Percentiles rank a stretch among this genome's conserved stretches.
These are phyloP conservation scores for Drosophila sproati DNA, from an alignment of 1,140 invertebrate species.

Conservation along the genomic window DNA sequence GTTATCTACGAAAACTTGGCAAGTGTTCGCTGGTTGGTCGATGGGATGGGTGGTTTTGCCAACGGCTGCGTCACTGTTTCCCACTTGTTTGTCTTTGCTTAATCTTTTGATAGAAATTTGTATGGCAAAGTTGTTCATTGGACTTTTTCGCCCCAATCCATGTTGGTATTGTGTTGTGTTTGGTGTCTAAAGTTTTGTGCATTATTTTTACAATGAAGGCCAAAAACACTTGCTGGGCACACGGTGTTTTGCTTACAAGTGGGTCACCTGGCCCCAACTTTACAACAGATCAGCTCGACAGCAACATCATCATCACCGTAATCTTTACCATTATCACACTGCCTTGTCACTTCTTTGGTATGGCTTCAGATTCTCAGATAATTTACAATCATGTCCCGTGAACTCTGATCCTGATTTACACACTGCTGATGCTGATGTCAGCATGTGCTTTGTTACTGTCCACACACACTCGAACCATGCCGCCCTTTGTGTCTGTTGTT, in stretches of 20 bases:
- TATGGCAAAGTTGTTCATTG: constrained; percentile 70
- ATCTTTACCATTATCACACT: constrained; percentile 18
- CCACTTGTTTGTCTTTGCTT: constrained; percentile 80
- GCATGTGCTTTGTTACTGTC: constrained; percentile 58
- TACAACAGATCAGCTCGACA: constrained; percentile 46
- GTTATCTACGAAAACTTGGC: constrained; percentile 72
- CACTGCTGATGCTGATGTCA: constrained; percentile 64
- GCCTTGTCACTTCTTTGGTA: constrained; percentile 64
- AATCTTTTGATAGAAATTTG: constrained; percentile 83
- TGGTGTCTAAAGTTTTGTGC: constrained; percentile 65
- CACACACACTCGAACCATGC: not conserved
- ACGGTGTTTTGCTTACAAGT: constrained; percentile 64
- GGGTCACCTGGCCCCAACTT: constrained; percentile 51
- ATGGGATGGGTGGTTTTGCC: not conserved
- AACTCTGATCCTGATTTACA: constrained; percentile 78
- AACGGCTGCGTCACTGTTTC: constrained; percentile 45
- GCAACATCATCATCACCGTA: constrained; percentile 35
- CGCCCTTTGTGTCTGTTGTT: constrained; percentile 50
- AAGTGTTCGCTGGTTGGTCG: constrained; percentile 36
- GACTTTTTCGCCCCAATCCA: constrained; percentile 8
- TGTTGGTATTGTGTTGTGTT: constrained; percentile 33
- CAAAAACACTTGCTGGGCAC: constrained; percentile 64
- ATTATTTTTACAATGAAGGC: constrained; percentile 61
- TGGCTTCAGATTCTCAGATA: constrained; percentile 67
- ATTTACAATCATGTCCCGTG: constrained; percentile 73